Evolutionary conservation across 2,888 invertebrate genomes (phyloP), one percentile per base, ranked within the genome.

Genomic region (Lutraria lutraria): DNA sequence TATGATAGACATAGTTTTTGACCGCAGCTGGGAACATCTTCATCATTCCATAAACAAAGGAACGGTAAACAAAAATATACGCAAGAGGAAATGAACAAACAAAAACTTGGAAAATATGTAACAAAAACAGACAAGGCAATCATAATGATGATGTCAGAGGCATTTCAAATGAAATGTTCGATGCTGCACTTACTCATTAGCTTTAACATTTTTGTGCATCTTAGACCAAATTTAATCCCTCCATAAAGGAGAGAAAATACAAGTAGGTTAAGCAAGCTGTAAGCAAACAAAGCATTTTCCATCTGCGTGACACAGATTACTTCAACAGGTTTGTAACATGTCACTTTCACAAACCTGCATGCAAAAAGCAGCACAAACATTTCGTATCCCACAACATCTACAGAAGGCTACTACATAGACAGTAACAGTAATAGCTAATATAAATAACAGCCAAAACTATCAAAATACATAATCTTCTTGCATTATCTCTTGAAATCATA

Each of bases 131-230:
- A 87, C 87, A 91, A 87, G 85, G 88, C 81, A 81, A 88, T 87
- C 34, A 88, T 86, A 89, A 81, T 85, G 92, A 92, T 92, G 92
- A 92, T 92, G 92, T 92, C 92, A 92, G 92, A 92, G 92, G 86
- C 72, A 52, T 80, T 85, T 68, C 43, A 79, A 29, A 83, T 88
- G 89, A 88, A 89, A 89, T 88, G 89, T 84, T 86, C 80, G 68
- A 88, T 90, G 90, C 92, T 92, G 92, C 90, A 80, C 52, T 82
- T 34, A 21, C 4, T 63, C 43, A 60, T 34, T 34, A 76, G 34
- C 76, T 31, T 34, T 76, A 25, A 34, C 15, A 25, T 31, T 76
- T 76, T 76, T 76, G 76, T 76, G 76, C 76, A 34, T 76, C 31
- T 31, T 76, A 76, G 63, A 76, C 34, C 16, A 76, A 76, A 76